These are phyloP conservation scores for Cheilosia vulpina DNA, from an alignment of 2,888 invertebrate species.

Conservation along the genomic window DNA sequence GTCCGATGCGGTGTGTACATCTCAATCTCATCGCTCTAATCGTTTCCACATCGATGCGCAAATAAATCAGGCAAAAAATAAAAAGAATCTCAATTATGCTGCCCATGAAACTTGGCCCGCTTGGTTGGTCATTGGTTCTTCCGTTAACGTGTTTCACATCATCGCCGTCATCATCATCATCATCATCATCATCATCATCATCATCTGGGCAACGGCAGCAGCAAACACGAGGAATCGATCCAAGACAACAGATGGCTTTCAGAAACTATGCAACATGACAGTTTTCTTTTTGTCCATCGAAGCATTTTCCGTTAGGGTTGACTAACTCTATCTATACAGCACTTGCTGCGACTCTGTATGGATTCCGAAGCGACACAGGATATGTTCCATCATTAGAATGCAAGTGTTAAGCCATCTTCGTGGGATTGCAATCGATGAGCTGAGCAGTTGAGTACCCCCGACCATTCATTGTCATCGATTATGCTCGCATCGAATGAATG, in stretches of 20 bases:
- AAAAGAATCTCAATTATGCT: constrained; percentile 61
- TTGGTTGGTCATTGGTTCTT: constrained; percentile 61
- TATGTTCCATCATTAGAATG: constrained; percentile 60
- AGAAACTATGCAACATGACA: constrained; percentile 60
- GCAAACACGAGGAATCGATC: constrained; percentile 8
- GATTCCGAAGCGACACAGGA: neutral
- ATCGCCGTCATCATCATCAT: constrained; percentile 37
- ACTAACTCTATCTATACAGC: constrained; percentile 39
- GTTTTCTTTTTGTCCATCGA: constrained; percentile 6
- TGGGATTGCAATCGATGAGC: constrained; percentile 39
- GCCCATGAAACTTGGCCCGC: constrained; percentile 44
- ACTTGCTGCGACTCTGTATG: neutral
- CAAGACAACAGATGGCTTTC: constrained; percentile 60
- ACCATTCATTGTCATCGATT: constrained; percentile 48
- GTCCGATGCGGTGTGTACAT: constrained; percentile 28
- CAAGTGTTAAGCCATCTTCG: constrained; percentile 64
- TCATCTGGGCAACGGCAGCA: constrained; percentile 15
- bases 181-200: constrained; percentile 31
- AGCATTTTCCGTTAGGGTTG: constrained; percentile 63
- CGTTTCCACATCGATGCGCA: constrained; percentile 62
- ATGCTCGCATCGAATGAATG: constrained; percentile 43
- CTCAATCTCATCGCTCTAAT: constrained; percentile 48
- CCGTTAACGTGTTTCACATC: constrained; percentile 59
- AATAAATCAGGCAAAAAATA: constrained; percentile 20
- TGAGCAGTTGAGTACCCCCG: neutral